Conservation (phyloP, 1,140 invertebrate species). For the Chironomus tepperi region DNA sequence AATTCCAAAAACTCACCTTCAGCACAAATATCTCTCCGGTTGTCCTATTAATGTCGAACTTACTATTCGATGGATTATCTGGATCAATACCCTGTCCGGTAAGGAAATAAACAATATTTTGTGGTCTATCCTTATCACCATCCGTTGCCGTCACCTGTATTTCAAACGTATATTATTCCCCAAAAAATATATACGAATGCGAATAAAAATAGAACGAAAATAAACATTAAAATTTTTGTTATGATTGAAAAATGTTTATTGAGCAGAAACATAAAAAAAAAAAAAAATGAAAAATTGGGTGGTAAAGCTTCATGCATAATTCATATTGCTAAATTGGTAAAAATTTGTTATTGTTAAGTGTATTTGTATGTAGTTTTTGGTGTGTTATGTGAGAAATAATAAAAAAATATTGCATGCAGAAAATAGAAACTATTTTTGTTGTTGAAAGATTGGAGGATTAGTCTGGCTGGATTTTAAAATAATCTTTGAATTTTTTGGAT, state of each 20-base stretch:
- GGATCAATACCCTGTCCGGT: slow-evolving; percentile 94
- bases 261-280: not conserved
- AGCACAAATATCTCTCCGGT: slow-evolving; percentile 89
- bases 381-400: no score
- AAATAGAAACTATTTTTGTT: no score
- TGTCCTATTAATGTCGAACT: slow-evolving; percentile 92
- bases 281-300: not conserved
- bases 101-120: slow-evolving; percentile 93
- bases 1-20: slow-evolving; percentile 53
- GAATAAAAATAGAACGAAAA: not conserved
- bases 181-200: not conserved
- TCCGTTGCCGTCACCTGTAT: slow-evolving; percentile 87
- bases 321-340: slow-evolving; percentile 7
- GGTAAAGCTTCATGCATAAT: not conserved
- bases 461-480: no score
- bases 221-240: not conserved
- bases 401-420: no score
- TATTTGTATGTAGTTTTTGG: no score
- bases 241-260: slow-evolving; percentile 1
- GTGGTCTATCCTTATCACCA: slow-evolving; percentile 86
- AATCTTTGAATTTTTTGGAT: no score
- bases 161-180: not conserved
- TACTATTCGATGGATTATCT: slow-evolving; percentile 87
- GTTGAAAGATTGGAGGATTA: no score
- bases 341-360: not conserved